phyloP scores from a whole-genome alignment of 1,140 invertebrate genomes.

The Polypedilum vanderplanki region DNA sequence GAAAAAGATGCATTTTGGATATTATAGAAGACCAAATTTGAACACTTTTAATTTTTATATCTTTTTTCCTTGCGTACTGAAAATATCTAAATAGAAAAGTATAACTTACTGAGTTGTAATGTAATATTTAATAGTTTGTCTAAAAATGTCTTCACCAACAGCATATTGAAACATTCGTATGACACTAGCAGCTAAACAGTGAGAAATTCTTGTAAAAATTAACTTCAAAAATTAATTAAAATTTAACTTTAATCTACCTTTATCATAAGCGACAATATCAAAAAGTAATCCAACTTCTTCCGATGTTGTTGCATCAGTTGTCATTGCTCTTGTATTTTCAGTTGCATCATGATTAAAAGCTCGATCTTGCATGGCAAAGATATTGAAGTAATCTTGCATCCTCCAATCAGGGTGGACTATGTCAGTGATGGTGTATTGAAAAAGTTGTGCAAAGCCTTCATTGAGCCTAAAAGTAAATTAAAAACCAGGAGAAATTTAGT shows the following conservation, averaged over 20 bases:
- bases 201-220: too few relatives aligned
- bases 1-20: too few relatives aligned
- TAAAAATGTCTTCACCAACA: constrained; percentile 50
- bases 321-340: constrained; percentile 63
- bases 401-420: background rate
- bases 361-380: constrained; percentile 30
- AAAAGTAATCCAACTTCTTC: constrained; percentile 68
- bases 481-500: too few relatives aligned
- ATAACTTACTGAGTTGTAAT: too few relatives aligned
- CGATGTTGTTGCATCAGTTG: constrained; percentile 60
- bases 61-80: too few relatives aligned
- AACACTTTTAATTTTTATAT: too few relatives aligned
- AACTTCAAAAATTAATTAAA: constrained; percentile 7
- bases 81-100: too few relatives aligned
- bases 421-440: background rate
- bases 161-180: constrained; percentile 93
- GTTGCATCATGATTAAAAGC: constrained; percentile 58
- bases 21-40: too few relatives aligned
- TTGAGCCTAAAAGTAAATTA: constrained; percentile 30
- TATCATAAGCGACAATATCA: constrained; percentile 71
- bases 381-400: background rate
- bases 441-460: background rate
- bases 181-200: constrained; percentile 51
- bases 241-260: constrained; percentile 44
- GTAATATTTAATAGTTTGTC: background rate